Evolutionary conservation across 2,888 invertebrate genomes (phyloP).

Genomic region (Acronicta alni): DNA sequence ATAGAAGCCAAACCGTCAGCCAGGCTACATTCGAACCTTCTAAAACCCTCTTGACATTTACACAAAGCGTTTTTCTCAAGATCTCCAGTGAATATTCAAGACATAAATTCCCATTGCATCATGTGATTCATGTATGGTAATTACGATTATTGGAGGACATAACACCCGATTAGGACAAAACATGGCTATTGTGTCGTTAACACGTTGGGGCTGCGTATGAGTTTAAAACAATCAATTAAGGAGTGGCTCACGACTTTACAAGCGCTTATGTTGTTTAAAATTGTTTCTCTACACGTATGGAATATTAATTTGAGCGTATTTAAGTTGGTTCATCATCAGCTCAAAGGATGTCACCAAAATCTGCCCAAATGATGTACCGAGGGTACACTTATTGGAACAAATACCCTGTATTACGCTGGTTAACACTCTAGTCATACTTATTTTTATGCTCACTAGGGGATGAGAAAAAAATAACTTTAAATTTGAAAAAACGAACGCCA

Average conservation of each 20-base stretch:
- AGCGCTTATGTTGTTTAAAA: not conserved
- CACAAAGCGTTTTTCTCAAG: not conserved
- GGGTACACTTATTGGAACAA: no score
- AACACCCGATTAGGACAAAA: slow-evolving; percentile 23
- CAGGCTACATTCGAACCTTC: no score
- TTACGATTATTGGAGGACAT: slow-evolving; percentile 26
- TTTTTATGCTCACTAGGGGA: no score
- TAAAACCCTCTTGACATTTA: no score
- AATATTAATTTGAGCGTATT: not conserved
- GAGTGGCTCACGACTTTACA: slow-evolving; percentile 28
- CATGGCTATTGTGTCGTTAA: slow-evolving; percentile 27
- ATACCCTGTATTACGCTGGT: no score
- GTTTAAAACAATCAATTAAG: slow-evolving; percentile 22
- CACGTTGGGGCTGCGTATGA: slow-evolving; percentile 18
- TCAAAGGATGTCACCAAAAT: no score
- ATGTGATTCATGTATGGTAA: slow-evolving; percentile 26
- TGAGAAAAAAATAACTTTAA: no score
- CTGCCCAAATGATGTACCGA: no score
- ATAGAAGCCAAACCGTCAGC: no score
- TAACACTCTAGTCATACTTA: no score
- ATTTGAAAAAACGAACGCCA: no score
- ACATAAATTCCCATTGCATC: slow-evolving; percentile 2
- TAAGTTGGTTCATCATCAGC: no score
- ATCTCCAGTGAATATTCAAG: not conserved
- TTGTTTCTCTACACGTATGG: slow-evolving; percentile 2